A percentile compares a stretch with the other conserved stretches of the same genome.
Evolutionary conservation across 37 sponge, comb jelly and placozoan genomes (phyloP).

Genomic region (Hexactinellida sp.): DNA sequence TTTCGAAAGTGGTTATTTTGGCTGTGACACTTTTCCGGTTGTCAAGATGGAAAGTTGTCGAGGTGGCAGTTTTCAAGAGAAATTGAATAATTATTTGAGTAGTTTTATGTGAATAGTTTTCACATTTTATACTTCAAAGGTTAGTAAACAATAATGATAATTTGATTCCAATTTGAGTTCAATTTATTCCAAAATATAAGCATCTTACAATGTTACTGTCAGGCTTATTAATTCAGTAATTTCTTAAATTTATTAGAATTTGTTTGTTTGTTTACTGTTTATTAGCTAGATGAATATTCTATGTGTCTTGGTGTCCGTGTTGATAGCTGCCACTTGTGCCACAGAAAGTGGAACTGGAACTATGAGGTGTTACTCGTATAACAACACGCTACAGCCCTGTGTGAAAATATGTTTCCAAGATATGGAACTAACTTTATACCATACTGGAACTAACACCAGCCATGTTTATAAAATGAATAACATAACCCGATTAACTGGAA

Average conservation of each 20-base stretch:
- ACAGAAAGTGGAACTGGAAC: not conserved
- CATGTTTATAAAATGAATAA: no score
- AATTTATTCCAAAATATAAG: no score
- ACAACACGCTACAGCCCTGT: not conserved
- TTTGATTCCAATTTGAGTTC: no score
- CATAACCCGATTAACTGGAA: not conserved
- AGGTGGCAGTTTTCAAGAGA: not conserved
- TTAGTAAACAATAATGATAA: no score
- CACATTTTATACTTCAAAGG: no score
- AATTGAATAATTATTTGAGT: not conserved
- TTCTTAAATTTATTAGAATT: no score
- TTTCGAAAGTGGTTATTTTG: not conserved
- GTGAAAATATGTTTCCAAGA: not conserved
- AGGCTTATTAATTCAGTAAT: no score
- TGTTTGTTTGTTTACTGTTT: not conserved
- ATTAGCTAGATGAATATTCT: not conserved
- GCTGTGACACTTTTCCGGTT: not conserved
- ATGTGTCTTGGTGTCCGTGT: not conserved
- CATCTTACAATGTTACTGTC: no score
- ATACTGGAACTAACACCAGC: not conserved
- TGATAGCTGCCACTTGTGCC: not conserved
- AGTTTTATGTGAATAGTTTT: not conserved
- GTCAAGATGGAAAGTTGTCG: not conserved
- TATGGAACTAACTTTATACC: not conserved
- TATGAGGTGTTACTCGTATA: not conserved